Conservation (phyloP, 37 sponge, comb jelly and placozoan species). For the Beroe forskalii region DNA sequence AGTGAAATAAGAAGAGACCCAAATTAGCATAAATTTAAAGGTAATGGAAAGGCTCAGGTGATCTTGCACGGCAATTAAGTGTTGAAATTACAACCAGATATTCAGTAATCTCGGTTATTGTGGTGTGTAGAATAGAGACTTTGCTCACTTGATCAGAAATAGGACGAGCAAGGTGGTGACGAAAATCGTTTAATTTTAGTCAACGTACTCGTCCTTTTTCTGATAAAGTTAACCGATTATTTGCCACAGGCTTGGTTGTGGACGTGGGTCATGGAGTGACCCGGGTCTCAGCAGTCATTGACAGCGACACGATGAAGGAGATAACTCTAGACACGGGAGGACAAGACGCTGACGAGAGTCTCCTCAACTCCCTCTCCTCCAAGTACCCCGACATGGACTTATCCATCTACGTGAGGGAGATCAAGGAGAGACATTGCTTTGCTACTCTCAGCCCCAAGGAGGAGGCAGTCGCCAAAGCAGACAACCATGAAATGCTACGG, state of each 20-base stretch:
- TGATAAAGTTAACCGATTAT: no score
- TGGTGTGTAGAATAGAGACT: no score
- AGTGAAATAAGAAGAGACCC: no score
- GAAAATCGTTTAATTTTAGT: no score
- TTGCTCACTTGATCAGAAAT: no score
- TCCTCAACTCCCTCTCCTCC: neutral
- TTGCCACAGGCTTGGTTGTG: conserved; percentile 9
- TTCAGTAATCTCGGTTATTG: no score
- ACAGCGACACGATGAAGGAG: conserved; percentile 9
- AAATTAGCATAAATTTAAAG: no score
- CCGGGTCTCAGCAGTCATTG: conserved; percentile 18
- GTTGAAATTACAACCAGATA: no score
- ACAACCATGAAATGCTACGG: neutral
- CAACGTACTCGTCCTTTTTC: no score
- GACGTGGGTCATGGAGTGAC: conserved; percentile 20
- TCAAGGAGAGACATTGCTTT: conserved; percentile 25
- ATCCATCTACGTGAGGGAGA: neutral
- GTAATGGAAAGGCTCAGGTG: no score
- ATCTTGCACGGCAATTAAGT: no score
- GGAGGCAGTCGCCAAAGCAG: neutral
- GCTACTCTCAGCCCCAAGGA: neutral
- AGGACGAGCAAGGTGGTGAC: no score
- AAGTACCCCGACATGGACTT: neutral
- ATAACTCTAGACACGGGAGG: neutral
- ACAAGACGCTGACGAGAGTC: neutral